A percentile compares a stretch with the other conserved stretches of the same genome.
These are phyloP conservation scores for Labeo catla DNA, from an alignment of 2,113 vertebrate genomes.

Conservation along the genomic window DNA sequence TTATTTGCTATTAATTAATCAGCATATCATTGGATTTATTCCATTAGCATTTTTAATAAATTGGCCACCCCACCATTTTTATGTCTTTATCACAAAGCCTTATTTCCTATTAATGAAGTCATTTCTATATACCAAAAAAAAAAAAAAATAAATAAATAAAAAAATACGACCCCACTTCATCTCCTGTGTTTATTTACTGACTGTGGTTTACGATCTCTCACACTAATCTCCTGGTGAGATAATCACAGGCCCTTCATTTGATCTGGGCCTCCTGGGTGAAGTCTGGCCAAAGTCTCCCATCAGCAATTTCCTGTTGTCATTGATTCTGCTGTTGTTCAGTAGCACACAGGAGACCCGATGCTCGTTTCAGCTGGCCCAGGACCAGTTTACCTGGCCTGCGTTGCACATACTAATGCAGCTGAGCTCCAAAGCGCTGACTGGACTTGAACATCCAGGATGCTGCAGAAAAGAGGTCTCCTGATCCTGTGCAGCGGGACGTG, in stretches of 20 bases:
- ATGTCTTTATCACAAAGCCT: not conserved
- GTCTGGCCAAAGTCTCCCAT: constrained; percentile 23
- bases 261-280: constrained; percentile 6
- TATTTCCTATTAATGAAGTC: not conserved
- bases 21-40: not conserved
- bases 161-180: not conserved
- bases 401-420: constrained; percentile 26
- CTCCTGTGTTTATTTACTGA: constrained; percentile 17
- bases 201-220: constrained; percentile 17
- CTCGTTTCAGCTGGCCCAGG: constrained; percentile 34
- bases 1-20: not conserved
- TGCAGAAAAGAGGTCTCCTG: constrained; percentile 21
- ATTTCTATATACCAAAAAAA: not conserved
- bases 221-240: constrained; percentile 19
- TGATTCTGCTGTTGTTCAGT: constrained; percentile 37
- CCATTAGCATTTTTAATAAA: not conserved
- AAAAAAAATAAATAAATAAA: not conserved
- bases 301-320: constrained; percentile 48
- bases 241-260: constrained; percentile 23
- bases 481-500: constrained; percentile 11
- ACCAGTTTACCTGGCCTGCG: constrained; percentile 15
- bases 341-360: constrained; percentile 18
- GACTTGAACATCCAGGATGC: constrained; percentile 2
- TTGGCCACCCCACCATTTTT: not conserved
- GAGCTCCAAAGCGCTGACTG: constrained; percentile 17